These are phyloP conservation scores for Tachuris rubrigastra DNA, from an alignment of 2,113 vertebrate genomes.

Conservation along the genomic window DNA sequence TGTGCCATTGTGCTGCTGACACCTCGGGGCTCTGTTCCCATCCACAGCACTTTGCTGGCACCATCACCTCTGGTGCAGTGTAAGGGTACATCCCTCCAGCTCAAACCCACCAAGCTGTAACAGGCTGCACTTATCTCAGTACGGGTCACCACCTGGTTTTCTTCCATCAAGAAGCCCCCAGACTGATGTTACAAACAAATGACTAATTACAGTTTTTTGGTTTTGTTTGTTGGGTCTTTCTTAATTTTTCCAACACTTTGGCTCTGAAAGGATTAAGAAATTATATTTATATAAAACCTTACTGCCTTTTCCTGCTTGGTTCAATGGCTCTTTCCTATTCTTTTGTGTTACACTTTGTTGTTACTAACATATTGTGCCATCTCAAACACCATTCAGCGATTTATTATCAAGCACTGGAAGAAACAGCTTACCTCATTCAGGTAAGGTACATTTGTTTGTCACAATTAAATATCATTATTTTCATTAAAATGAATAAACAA, in stretches of 20 bases:
- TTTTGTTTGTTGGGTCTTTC: neutral
- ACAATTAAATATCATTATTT: neutral
- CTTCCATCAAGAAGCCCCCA: neutral
- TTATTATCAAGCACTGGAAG: neutral
- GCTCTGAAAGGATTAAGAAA: neutral
- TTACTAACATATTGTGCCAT: neutral
- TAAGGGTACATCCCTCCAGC: accelerated
- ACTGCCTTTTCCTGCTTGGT: neutral
- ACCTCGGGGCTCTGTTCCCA: neutral
- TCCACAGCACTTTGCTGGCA: neutral
- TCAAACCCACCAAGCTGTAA: neutral
- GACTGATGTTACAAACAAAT: neutral
- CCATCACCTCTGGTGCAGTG: accelerated
- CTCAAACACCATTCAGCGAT: neutral
- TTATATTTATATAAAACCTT: neutral
- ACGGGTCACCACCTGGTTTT: neutral
- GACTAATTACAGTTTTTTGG: neutral
- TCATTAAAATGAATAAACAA: neutral
- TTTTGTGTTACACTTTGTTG: neutral
- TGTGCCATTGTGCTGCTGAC: neutral
- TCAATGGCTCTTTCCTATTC: neutral
- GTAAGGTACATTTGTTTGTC: neutral
- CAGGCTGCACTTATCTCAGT: neutral
- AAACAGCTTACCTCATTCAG: neutral
- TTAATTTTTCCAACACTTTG: neutral